Conservation (phyloP, 2,888 invertebrate species). For the Leucophenga maculata region DNA sequence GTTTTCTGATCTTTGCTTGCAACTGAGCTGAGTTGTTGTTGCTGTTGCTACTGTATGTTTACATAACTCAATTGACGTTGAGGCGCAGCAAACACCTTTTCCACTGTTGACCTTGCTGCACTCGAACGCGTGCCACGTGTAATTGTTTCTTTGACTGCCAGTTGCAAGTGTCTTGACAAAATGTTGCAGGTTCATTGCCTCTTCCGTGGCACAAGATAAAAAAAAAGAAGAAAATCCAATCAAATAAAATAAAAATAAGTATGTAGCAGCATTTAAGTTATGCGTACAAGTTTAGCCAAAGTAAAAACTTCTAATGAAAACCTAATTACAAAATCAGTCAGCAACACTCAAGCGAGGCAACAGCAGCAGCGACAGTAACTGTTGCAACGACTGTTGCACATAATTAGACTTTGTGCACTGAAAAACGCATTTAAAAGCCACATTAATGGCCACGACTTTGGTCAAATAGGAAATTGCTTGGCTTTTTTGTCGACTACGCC, state of each 20-base stretch:
- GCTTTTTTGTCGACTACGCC: constrained; percentile 51
- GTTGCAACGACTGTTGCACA: constrained; percentile 12
- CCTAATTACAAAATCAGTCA: constrained; percentile 67
- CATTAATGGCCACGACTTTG: constrained; percentile 69
- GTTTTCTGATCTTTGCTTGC: constrained; percentile 47
- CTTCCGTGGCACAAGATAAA: constrained; percentile 16
- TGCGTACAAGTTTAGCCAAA: constrained; percentile 53
- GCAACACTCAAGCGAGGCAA: constrained; percentile 57
- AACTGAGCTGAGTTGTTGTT: constrained; percentile 35
- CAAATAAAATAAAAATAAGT: background rate
- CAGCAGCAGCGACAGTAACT: constrained; percentile 10
- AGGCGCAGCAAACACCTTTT: constrained; percentile 26
- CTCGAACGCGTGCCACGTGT: constrained; percentile 20
- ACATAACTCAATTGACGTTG: constrained; percentile 48
- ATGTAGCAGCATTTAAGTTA: constrained; percentile 24
- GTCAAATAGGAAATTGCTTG: constrained; percentile 68
- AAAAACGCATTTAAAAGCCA: constrained; percentile 70
- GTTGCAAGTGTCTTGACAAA: constrained; percentile 23
- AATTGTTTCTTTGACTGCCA: too few species aligned
- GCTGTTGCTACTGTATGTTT: constrained; percentile 42
- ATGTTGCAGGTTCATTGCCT: constrained; percentile 18
- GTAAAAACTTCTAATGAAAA: constrained; percentile 60
- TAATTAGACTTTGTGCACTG: constrained; percentile 34
- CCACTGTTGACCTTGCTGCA: background rate
- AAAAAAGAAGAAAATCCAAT: background rate